These are phyloP conservation scores for Megamerina dolium DNA, from an alignment of 2,888 invertebrate genomes.

Conservation along the genomic window DNA sequence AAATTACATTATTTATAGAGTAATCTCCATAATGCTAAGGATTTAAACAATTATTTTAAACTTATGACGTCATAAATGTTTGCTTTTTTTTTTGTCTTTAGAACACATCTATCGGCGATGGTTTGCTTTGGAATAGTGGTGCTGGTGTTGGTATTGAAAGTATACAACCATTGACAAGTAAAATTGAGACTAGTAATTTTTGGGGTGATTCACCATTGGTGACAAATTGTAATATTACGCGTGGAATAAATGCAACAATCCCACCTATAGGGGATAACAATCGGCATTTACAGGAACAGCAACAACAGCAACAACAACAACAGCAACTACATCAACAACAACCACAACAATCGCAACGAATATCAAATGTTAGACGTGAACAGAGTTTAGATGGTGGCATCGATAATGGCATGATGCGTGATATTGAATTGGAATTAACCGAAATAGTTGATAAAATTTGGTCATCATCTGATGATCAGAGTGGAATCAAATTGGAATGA, in stretches of 20 bases:
- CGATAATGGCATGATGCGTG: conserved; percentile 61
- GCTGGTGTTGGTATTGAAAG: conserved; percentile 15
- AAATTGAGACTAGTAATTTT: conserved; percentile 27
- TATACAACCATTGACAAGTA: conserved; percentile 19
- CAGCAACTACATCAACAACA: no score
- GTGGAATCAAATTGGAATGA: conserved; percentile 39
- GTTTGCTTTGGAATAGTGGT: conserved; percentile 30
- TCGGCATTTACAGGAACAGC: conserved; percentile 13
- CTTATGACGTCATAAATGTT: no score
- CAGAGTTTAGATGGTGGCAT: no score
- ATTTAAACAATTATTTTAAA: no score
- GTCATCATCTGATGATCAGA: conserved; percentile 45
- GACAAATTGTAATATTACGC: no score
- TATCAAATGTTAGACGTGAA: conserved; percentile 31
- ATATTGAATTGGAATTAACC: conserved; percentile 61
- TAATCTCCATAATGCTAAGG: no score
- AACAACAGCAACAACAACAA: conserved; percentile 12
- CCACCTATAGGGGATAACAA: conserved; percentile 6
- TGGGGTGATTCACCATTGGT: conserved; percentile 30
- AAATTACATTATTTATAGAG: no score
- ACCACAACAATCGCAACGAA: conserved; percentile 14
- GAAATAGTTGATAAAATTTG: conserved; percentile 52
- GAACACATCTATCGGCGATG: conserved; percentile 26
- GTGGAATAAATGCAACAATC: no score
- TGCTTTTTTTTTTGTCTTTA: conserved; percentile 17